Percentiles rank a stretch among this genome's conserved stretches.
These are phyloP conservation scores for Lepeophtheirus salmonis DNA, from an alignment of 1,140 invertebrate genomes.

Conservation along the genomic window DNA sequence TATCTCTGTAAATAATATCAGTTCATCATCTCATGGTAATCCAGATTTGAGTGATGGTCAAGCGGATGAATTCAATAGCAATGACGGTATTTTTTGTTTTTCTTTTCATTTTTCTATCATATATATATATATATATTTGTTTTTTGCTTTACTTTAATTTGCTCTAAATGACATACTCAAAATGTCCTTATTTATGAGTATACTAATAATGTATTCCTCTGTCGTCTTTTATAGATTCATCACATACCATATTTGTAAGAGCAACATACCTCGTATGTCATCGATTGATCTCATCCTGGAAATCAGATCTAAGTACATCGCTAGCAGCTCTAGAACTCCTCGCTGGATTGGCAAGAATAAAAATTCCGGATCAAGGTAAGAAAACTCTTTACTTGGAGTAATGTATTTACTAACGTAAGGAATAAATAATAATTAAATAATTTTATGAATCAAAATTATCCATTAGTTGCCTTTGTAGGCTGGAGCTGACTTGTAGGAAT, in stretches of 20 bases:
- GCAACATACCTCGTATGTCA: conserved; percentile 84
- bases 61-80: background rate
- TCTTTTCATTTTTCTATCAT: background rate
- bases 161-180: background rate
- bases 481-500: too few species aligned
- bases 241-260: conserved; percentile 46
- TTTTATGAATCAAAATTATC: too few species aligned
- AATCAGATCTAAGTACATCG: conserved; percentile 80
- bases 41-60: background rate
- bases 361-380: conserved; percentile 60
- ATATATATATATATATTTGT: background rate
- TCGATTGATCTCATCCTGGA: conserved; percentile 83
- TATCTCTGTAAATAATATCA: background rate
- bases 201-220: background rate
- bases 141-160: background rate
- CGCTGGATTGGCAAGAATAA: conserved; percentile 62
- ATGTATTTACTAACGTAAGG: too few species aligned
- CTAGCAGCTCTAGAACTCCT: conserved; percentile 78
- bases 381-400: conserved; percentile 15
- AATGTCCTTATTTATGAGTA: too few species aligned
- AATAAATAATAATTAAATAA: too few species aligned
- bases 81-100: background rate
- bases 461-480: too few species aligned
- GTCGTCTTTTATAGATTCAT: background rate
- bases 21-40: background rate